phyloP scores from a whole-genome alignment of 37 sponge, comb jelly and placozoan genomes.

The Chondrosia reniformis region DNA sequence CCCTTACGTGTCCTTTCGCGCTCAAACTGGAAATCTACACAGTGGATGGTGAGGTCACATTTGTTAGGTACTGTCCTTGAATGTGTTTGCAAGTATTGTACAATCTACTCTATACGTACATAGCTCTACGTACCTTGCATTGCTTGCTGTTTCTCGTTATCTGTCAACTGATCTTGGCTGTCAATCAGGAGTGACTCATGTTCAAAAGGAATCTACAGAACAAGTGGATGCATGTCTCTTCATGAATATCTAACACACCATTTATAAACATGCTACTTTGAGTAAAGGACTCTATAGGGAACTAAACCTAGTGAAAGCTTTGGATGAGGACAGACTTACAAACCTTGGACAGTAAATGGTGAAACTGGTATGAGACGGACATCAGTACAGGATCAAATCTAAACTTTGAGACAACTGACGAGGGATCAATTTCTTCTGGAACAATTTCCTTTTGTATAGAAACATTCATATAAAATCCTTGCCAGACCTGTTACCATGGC shows the following conservation, averaged over 20 bases:
- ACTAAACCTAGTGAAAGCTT: background rate
- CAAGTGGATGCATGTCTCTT: background rate
- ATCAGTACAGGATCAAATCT: constrained; percentile 54
- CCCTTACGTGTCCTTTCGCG: too few species aligned
- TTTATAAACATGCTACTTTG: background rate
- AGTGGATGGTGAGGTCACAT: too few species aligned
- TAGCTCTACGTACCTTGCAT: too few species aligned
- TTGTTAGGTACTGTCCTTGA: too few species aligned
- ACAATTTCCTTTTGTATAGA: constrained; percentile 26
- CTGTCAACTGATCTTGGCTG: constrained; percentile 45
- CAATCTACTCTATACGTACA: too few species aligned
- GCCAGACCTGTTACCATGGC: background rate
- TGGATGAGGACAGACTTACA: background rate
- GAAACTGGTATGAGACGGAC: constrained; percentile 21
- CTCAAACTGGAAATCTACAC: too few species aligned
- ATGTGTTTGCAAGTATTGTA: too few species aligned
- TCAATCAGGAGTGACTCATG: constrained; percentile 83
- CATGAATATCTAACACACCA: background rate
- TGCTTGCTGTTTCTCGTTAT: constrained; percentile 37
- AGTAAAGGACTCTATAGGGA: background rate
- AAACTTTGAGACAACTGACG: constrained; percentile 21
- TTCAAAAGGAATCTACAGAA: constrained; percentile 68
- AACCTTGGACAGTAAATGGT: constrained; percentile 66
- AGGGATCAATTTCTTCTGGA: constrained; percentile 32
- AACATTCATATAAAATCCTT: background rate